Conservation (phyloP, 2,113 vertebrate genomes). For the Apodemus speciosus region DNA sequence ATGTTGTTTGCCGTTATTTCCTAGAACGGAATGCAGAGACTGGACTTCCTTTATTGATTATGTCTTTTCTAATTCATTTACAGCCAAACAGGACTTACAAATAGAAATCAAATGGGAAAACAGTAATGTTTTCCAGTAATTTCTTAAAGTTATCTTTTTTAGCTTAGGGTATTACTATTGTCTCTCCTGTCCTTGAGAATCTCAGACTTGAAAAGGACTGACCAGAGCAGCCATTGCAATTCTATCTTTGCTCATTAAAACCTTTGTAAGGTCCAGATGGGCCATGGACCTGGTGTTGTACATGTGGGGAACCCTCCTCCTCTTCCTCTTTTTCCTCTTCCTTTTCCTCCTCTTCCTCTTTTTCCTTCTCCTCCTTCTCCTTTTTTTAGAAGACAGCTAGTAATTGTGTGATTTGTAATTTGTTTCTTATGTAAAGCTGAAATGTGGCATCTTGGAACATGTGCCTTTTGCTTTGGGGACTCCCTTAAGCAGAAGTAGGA, state of each 20-base stretch:
- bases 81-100: background rate
- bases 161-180: background rate
- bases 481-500: background rate
- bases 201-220: background rate
- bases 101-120: conserved; percentile 44
- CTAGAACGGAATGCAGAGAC: background rate
- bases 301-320: background rate
- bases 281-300: background rate
- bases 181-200: background rate
- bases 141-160: conserved; percentile 20
- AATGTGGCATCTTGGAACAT: conserved; percentile 17
- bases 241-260: background rate
- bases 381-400: background rate
- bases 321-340: rapidly evolving
- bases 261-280: background rate
- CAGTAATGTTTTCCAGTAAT: background rate
- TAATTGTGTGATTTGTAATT: background rate
- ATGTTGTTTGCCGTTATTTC: conserved; percentile 56
- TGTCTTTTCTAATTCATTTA: conserved; percentile 10
- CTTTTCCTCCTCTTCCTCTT: background rate
- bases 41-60: background rate
- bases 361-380: background rate
- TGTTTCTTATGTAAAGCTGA: background rate
- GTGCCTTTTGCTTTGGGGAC: background rate
- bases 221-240: background rate